Evolutionary conservation across 2,113 vertebrate genomes (phyloP), one percentile per base, ranked within the genome.

Genomic region (Cyprinodon tularosa): DNA sequence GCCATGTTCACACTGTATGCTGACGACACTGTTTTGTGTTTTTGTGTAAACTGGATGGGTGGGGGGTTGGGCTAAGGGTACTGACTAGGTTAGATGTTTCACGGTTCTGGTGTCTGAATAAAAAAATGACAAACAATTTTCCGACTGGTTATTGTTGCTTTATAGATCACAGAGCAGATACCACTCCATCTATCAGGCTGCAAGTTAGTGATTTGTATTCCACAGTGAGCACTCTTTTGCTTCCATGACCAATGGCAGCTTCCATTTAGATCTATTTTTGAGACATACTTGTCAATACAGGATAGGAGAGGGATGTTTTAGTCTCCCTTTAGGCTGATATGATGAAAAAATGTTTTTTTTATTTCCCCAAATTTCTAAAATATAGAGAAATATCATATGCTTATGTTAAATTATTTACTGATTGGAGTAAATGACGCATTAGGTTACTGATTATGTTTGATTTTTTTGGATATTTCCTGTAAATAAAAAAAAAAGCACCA

Each of bases 221-320:
- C 86, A 85, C 86, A 91, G 93, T 91, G 89, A 91, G 90, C 92
- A 91, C 91, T 90, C 77, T 90, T 93, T 86, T 71, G 93, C 90
- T 94, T 93, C 86, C 92, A 91, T 93, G 90, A 91, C 83, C 82
- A 88, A 89, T 93, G 92, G 90, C 90, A 89, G 94, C 92, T 94
- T 94, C 85, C 78, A 90, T 92, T 93, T 76, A 83, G 91, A 90
- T 86, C 85, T 77, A 85, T 92, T 81, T 91, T 90, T 83, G 79
- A 71, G 62, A 74, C 82, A 77, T 92, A 79, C 84, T 90, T 85
- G 63, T 71, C 88, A 89, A 83, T 87, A 86, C 88, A 88, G 74
- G 57, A 85, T 78, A 68, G 84, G 70, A 87, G 82, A 64, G 84
- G 77, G 86, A 71, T 84, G 76, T 72, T 79, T 83, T 87, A 76